Evolutionary conservation across 2,113 vertebrate genomes (phyloP).

Genomic region (Serilophus lunatus): DNA sequence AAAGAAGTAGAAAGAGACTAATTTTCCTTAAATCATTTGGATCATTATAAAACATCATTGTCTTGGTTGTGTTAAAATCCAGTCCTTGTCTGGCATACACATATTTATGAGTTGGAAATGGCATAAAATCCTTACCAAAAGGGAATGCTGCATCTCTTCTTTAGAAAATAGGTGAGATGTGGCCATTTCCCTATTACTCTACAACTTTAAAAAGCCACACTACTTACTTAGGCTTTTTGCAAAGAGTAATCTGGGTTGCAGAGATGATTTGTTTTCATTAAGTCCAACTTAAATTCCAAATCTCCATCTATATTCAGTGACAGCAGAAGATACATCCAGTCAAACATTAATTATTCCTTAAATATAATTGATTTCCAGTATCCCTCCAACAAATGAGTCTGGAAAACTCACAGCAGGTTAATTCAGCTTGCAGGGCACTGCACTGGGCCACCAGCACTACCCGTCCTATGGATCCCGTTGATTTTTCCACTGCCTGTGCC

Average conservation of each 20-base stretch:
- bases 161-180: neutral
- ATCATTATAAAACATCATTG: neutral
- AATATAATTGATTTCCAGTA: neutral
- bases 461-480: neutral
- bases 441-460: neutral
- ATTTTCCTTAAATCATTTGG: neutral
- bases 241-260: neutral
- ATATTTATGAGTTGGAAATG: neutral
- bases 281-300: neutral
- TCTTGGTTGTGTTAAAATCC: neutral
- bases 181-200: neutral
- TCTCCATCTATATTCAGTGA: neutral
- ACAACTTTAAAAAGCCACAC: neutral
- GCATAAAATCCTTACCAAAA: neutral
- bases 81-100: neutral
- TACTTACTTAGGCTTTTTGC: neutral
- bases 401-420: neutral
- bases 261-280: neutral
- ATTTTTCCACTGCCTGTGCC: neutral
- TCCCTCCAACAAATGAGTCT: neutral
- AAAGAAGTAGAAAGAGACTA: neutral
- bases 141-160: neutral
- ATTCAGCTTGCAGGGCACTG: neutral
- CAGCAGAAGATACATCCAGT: neutral
- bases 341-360: neutral